A percentile compares a stretch with the other conserved stretches of the same genome.
These are phyloP conservation scores for Acanthurus lineatus DNA, from an alignment of 2,797 vertebrate species.

Conservation along the genomic window DNA sequence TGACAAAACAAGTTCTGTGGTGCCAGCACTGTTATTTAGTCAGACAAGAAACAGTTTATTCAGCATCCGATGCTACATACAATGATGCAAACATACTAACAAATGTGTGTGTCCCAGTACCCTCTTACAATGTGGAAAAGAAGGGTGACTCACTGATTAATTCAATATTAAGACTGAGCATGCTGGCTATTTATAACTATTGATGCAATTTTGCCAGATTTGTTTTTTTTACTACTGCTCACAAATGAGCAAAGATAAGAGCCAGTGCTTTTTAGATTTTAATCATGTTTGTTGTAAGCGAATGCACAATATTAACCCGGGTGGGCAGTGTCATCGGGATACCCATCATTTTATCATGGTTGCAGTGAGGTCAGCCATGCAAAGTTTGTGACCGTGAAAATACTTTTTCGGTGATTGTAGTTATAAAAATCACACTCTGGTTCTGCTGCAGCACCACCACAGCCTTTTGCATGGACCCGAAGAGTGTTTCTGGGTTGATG, in stretches of 20 bases:
- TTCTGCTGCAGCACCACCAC: conserved; percentile 51
- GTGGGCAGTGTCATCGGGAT: conserved; percentile 22
- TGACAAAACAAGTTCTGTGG: conserved; percentile 31
- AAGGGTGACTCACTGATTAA: conserved; percentile 33
- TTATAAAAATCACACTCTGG: conserved; percentile 57
- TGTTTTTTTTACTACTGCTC: conserved; percentile 9
- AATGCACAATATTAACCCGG: conserved; percentile 24
- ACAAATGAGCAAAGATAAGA: conserved; percentile 26
- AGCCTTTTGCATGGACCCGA: conserved; percentile 74
- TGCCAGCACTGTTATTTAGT: conserved; percentile 38
- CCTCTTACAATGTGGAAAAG: conserved; percentile 26
- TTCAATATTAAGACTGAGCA: conserved; percentile 37
- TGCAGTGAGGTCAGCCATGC: conserved; percentile 56
- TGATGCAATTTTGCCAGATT: conserved; percentile 24
- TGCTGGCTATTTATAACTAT: conserved; percentile 30
- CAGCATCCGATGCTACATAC: conserved; percentile 4
- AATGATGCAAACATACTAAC: neutral
- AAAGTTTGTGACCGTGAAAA: conserved; percentile 57
- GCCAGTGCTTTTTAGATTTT: conserved; percentile 6
- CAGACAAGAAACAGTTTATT: conserved; percentile 22
- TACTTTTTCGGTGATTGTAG: conserved; percentile 55
- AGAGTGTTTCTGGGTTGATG: conserved; percentile 56
- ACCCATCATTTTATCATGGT: conserved; percentile 38
- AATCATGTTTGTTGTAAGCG: conserved; percentile 27
- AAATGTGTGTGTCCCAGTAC: conserved; percentile 5